A percentile compares a stretch with the other conserved stretches of the same genome.
phyloP scores from a whole-genome alignment of 1,140 invertebrate genomes.

The Kradibia gibbosae region DNA sequence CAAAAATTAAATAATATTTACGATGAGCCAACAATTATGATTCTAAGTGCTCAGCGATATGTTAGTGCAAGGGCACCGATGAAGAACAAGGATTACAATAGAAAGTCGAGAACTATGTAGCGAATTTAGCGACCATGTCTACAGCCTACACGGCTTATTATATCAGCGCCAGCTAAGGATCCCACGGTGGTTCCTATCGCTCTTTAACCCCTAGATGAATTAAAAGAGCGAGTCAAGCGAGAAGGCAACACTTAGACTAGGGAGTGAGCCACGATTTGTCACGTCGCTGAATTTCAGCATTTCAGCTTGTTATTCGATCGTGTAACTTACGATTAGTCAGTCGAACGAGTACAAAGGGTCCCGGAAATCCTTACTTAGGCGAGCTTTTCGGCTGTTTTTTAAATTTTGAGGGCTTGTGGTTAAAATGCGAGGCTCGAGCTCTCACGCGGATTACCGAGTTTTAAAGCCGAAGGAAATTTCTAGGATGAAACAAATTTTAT shows the following conservation, averaged over 20 bases:
- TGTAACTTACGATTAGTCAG: background rate
- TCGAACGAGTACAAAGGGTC: background rate
- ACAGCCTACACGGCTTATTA: background rate
- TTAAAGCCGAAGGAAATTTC: too few relatives aligned
- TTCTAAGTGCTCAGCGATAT: too few relatives aligned
- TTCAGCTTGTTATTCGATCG: background rate
- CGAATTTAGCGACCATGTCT: background rate
- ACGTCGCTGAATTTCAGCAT: constrained; percentile 9
- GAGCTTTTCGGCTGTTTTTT: too few relatives aligned
- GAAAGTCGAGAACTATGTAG: background rate
- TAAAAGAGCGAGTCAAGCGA: background rate
- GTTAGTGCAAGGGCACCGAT: background rate
- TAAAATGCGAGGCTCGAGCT: too few relatives aligned
- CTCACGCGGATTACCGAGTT: too few relatives aligned
- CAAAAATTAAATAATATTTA: too few relatives aligned
- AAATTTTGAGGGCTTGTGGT: too few relatives aligned
- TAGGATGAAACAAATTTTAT: too few relatives aligned
- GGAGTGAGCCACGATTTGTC: background rate
- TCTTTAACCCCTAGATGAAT: constrained; percentile 36
- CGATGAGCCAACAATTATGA: too few relatives aligned
- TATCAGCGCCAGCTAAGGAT: background rate
- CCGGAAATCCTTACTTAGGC: background rate
- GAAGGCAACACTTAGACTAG: background rate
- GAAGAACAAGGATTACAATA: background rate
- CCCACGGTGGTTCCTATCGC: constrained; percentile 45